Evolutionary conservation across 1,140 invertebrate species (phyloP).

Genomic region (Augochlora pura): DNA sequence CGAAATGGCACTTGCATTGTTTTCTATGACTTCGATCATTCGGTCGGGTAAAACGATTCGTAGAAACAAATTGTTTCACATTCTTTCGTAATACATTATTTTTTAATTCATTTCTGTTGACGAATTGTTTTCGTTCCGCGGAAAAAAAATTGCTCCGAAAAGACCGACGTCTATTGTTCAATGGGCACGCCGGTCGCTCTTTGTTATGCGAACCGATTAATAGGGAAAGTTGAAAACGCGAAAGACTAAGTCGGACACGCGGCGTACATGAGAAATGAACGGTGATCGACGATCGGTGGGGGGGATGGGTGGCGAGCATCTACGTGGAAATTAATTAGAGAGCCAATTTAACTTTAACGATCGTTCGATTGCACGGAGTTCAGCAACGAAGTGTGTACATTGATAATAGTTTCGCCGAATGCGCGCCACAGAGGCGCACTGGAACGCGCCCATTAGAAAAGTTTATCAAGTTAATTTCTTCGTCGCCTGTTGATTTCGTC

Average conservation of each 20-base stretch:
- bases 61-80: too few relatives aligned
- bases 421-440: constrained; percentile 28
- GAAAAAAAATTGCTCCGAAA: too few relatives aligned
- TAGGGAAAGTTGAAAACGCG: constrained; percentile 30
- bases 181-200: background rate
- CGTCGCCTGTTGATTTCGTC: constrained; percentile 61
- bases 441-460: constrained; percentile 54
- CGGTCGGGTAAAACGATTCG: too few relatives aligned
- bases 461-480: constrained; percentile 61
- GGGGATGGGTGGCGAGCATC: too few relatives aligned
- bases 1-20: too few relatives aligned
- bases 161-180: too few relatives aligned
- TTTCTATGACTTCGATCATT: too few relatives aligned
- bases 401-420: constrained; percentile 70
- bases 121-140: too few relatives aligned
- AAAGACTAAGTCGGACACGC: background rate
- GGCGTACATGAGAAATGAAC: constrained; percentile 24
- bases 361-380: constrained; percentile 64
- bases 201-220: constrained; percentile 20
- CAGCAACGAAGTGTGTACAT: constrained; percentile 62
- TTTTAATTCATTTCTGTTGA: too few relatives aligned
- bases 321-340: constrained; percentile 73
- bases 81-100: too few relatives aligned
- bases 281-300: constrained; percentile 46
- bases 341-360: constrained; percentile 75